These are phyloP conservation scores for Tinea semifulvella DNA, from an alignment of 2,888 invertebrate genomes.

Conservation along the genomic window DNA sequence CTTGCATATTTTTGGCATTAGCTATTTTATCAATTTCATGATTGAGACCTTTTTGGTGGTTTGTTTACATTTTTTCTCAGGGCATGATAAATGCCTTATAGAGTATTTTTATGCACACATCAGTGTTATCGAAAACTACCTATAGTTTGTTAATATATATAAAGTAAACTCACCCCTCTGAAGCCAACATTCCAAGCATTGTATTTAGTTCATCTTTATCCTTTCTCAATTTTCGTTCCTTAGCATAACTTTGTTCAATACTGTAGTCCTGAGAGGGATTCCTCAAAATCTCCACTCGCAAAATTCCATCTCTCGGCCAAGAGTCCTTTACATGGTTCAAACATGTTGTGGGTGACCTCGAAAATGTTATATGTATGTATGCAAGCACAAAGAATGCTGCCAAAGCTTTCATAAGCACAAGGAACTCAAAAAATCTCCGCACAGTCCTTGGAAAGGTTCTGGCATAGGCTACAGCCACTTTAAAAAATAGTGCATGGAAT, in stretches of 20 bases:
- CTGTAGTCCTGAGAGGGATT: slow-evolving; percentile 78
- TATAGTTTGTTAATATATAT: neutral
- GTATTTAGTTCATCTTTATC: slow-evolving; percentile 68
- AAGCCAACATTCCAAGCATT: slow-evolving; percentile 70
- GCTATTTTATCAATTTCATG: too few species aligned
- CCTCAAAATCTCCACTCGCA: slow-evolving; percentile 87
- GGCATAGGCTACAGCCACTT: slow-evolving; percentile 91
- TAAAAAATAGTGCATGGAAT: slow-evolving; percentile 94
- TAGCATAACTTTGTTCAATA: slow-evolving; percentile 84
- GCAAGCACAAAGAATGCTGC: slow-evolving; percentile 89
- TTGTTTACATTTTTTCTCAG: too few species aligned
- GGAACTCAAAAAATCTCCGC: slow-evolving; percentile 84
- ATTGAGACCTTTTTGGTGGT: too few species aligned
- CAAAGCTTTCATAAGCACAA: slow-evolving; percentile 79
- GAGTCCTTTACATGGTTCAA: slow-evolving; percentile 85
- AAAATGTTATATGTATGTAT: slow-evolving; percentile 95
- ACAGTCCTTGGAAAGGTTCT: slow-evolving; percentile 86
- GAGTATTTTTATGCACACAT: too few species aligned
- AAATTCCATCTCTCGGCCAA: slow-evolving; percentile 96
- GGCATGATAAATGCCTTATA: too few species aligned
- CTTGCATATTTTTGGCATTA: too few species aligned
- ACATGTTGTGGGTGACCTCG: slow-evolving; percentile 92
- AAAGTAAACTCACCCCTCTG: slow-evolving; percentile 66
- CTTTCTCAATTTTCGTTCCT: slow-evolving; percentile 77
- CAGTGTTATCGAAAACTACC: neutral